phyloP scores from a whole-genome alignment of 2,888 invertebrate species.

The Aleiodes alternator region DNA sequence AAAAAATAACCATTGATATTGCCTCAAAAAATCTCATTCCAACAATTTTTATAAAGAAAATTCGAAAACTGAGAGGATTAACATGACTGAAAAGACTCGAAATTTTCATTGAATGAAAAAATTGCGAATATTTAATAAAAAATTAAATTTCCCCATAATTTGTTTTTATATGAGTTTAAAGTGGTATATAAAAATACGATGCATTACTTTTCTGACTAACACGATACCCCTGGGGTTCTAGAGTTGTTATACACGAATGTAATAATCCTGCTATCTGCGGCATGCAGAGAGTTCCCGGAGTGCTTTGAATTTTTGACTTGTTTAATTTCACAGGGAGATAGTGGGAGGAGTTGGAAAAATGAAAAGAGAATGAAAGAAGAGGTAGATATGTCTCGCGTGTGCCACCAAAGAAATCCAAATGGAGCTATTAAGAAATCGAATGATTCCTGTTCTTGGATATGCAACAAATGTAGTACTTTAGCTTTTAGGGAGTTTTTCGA shows the following conservation, averaged over 20 bases:
- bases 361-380: slow-evolving; percentile 24
- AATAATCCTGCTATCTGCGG: slow-evolving; percentile 31
- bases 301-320: slow-evolving; percentile 38
- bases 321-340: slow-evolving; percentile 41
- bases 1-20: too few species aligned
- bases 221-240: slow-evolving; percentile 26
- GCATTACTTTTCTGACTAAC: slow-evolving; percentile 15
- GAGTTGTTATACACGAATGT: slow-evolving; percentile 33
- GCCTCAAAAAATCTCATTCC: too few species aligned
- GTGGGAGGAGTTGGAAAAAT: slow-evolving; percentile 45
- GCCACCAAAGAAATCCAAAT: slow-evolving; percentile 9
- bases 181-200: slow-evolving; percentile 7
- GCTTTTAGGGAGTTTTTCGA: slow-evolving; percentile 14
- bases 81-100: too few species aligned
- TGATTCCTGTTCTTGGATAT: not conserved
- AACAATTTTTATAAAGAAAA: too few species aligned
- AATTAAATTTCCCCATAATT: slow-evolving; percentile 3
- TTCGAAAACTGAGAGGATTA: too few species aligned
- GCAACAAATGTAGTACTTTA: not conserved
- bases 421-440: slow-evolving; percentile 27
- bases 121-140: not conserved
- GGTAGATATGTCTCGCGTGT: slow-evolving; percentile 37
- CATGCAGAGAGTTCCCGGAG: slow-evolving; percentile 29
- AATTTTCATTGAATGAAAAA: too few species aligned
- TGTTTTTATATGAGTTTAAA: not conserved